Base-by-base conservation (phyloP, 2,888 invertebrate genomes). In the Rhaphigaster nebulosa region DNA sequence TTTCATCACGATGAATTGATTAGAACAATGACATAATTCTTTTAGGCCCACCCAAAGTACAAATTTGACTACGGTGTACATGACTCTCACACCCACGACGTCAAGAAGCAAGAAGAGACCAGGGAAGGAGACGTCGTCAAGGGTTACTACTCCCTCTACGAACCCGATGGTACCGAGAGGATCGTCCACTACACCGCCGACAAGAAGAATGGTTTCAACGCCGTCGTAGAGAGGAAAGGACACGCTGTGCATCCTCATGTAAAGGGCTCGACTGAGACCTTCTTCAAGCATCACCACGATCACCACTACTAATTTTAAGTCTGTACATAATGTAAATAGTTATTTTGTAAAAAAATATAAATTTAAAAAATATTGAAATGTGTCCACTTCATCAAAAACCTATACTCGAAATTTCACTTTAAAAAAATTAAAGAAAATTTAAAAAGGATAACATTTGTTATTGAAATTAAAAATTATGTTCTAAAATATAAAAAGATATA, bases 131-230 rank as follows among this genome's bases (percentile, higher is more conserved):
- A 90, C 87, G 45, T 41, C 15, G 90, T 90, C 65, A 60, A 87
- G 54, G 90, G 91, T 23, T 93, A 94, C 92, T 94, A 94, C 93
- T 94, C 93, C 41, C 91, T 92, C 90, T 91, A 92, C 84, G 91
- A 92, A 91, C 92, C 92, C 54, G 92, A 92, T 90, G 92, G 92
- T 87, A 90, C 91, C 84, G 88, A 92, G 65, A 80, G 92, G n/a
- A 91, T 92, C 84, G 93, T 92, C 29, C 92, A 92, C 91, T 92
- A 92, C 92, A 92, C 92, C 1, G 92, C 92, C 12, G 92, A 92
- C 90, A 91, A 92, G n/a, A 91, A 92, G 91, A 92, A 92, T 91
- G 92, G 92, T 18, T 92, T 92, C 91, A 92, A 92, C 92, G 92
- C 92, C 60, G 92, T 92, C 26, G 92, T 92, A 84, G 92, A 92